These are phyloP conservation scores for Noctua janthe DNA, from an alignment of 2,888 invertebrate genomes.

Conservation along the genomic window DNA sequence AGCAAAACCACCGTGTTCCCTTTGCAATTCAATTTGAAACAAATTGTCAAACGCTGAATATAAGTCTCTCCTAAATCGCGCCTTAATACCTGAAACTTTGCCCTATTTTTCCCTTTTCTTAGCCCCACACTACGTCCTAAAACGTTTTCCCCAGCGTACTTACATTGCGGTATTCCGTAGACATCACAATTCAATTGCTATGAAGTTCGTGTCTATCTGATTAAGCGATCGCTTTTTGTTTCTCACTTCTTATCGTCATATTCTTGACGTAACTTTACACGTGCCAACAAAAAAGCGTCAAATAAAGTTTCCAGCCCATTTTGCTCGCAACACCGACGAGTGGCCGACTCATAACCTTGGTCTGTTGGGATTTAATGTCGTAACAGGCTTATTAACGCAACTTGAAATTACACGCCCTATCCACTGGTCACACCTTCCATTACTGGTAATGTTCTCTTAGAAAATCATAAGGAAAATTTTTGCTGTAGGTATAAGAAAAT, in stretches of 20 bases:
- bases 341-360: slow-evolving; percentile 33
- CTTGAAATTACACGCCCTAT: slow-evolving; percentile 42
- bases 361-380: slow-evolving; percentile 46
- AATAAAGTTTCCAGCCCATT: slow-evolving; percentile 8
- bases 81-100: neutral
- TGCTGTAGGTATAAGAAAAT: slow-evolving; percentile 17
- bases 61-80: neutral
- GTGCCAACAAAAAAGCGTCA: slow-evolving; percentile 22
- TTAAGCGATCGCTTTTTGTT: slow-evolving; percentile 45
- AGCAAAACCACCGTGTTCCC: neutral
- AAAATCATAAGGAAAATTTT: slow-evolving; percentile 22
- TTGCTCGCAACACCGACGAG: slow-evolving; percentile 21
- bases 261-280: slow-evolving; percentile 21
- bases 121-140: neutral
- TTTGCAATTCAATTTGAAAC: neutral
- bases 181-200: slow-evolving; percentile 4
- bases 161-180: neutral
- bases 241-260: slow-evolving; percentile 30
- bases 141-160: neutral
- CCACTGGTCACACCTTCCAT: slow-evolving; percentile 31
- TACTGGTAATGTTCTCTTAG: slow-evolving; percentile 19
- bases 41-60: neutral
- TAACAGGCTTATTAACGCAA: slow-evolving; percentile 55
- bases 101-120: neutral
- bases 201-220: slow-evolving; percentile 20